These are phyloP conservation scores for Mixornis gularis DNA, from an alignment of 2,113 vertebrate genomes.

Conservation along the genomic window DNA sequence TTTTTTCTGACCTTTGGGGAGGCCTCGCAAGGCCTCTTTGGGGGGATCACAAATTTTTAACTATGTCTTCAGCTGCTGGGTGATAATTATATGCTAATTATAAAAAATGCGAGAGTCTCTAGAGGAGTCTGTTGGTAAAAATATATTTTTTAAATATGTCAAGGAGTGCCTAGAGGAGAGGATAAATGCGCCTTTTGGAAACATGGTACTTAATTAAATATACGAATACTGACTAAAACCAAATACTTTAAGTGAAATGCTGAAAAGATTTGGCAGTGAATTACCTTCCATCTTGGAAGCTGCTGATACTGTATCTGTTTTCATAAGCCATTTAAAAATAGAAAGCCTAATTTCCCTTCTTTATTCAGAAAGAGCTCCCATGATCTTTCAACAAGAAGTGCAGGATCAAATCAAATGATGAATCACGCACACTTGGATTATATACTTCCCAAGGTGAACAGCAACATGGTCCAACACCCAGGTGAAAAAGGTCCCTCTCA, in stretches of 20 bases:
- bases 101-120: conserved; percentile 9
- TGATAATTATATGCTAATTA: conserved; percentile 58
- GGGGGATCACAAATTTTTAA: conserved; percentile 35
- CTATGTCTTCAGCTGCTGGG: conserved; percentile 37
- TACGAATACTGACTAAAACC: not conserved
- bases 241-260: not conserved
- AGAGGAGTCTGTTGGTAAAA: conserved; percentile 31
- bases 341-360: conserved; percentile 6
- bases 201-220: conserved; percentile 36
- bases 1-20: not conserved
- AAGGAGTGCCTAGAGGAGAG: conserved; percentile 44
- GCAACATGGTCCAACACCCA: not conserved
- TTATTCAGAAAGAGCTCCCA: not conserved
- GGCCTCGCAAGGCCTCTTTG: not conserved
- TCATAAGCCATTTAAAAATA: conserved; percentile 30
- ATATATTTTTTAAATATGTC: conserved; percentile 51
- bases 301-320: not conserved
- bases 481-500: not conserved
- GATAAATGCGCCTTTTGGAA: not conserved
- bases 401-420: not conserved
- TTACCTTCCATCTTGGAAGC: conserved; percentile 28
- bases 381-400: not conserved
- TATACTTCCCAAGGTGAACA: not conserved
- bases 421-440: not conserved
- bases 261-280: not conserved